Percentiles rank a stretch among this genome's conserved stretches.
Evolutionary conservation across 2,113 vertebrate genomes (phyloP).

Genomic region (Riparia riparia): DNA sequence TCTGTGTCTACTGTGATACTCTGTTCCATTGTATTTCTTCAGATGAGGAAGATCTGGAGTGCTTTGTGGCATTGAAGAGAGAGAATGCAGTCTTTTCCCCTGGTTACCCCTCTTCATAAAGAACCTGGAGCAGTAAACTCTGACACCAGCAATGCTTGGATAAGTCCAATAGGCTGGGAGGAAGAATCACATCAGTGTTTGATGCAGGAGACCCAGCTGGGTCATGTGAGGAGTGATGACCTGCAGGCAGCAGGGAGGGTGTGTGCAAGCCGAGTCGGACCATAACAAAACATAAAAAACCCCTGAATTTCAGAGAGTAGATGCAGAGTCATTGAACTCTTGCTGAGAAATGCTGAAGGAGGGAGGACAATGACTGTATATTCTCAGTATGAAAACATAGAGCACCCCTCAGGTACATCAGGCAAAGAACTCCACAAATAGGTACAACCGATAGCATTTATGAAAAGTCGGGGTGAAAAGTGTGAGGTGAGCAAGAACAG

Average conservation of each 20-base stretch:
- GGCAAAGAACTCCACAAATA: background rate
- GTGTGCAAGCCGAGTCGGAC: background rate
- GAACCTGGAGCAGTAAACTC: background rate
- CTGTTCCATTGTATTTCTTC: background rate
- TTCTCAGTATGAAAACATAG: background rate
- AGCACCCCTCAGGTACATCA: background rate
- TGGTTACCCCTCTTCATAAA: background rate
- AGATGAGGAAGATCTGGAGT: background rate
- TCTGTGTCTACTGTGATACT: background rate
- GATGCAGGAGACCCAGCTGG: background rate
- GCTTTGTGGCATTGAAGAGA: background rate
- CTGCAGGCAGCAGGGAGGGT: background rate
- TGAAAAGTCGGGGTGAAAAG: background rate
- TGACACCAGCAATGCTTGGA: background rate
- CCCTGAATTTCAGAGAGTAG: background rate
- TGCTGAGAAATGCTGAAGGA: background rate
- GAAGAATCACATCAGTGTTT: background rate
- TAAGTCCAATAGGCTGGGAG: background rate
- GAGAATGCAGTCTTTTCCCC: background rate
- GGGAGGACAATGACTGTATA: background rate
- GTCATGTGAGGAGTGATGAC: background rate
- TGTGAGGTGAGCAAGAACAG: background rate
- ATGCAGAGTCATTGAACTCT: background rate
- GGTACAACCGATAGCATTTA: background rate
- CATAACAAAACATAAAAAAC: background rate